Base-by-base conservation (phyloP, 2,888 invertebrate species). In the Disparrhopalites patrizii region DNA sequence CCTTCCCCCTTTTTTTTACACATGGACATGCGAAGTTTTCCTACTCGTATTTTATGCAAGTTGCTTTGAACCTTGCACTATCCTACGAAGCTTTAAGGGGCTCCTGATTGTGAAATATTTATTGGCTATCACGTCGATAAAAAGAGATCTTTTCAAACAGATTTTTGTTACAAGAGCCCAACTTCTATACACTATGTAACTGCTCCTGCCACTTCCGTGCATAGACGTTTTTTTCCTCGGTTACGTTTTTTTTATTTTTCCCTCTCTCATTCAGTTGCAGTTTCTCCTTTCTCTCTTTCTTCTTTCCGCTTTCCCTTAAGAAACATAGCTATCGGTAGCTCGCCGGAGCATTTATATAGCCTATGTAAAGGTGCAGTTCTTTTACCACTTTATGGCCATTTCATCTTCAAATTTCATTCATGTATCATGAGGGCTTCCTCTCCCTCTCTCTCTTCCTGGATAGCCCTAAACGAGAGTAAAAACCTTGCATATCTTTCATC, bases 81-180 rank as follows among this genome's bases (percentile, higher is more conserved):
- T 51, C 61, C 30, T 54, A 63, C 64, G 58, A 61, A 65, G 70
- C 66, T 68, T 68, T 72, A 70, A 69, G 69, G n/a, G 72, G 67
- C 71, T 71, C 67, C 69, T 74, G 75, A 75, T 75, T 75, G 68
- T 73, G 73, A 75, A 75, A 75, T 75, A 73, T 73, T 75, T 75
- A 75, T 75, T 72, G 75, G 70, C 70, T 71, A 73, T 73, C 73
- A 70, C 62, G 65, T 60, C 69, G 71, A 73, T 63, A 73, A 73
- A 73, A 74, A 71, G 70, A 70, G 70, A 72, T 70, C 70, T 70
- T 71, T 67, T 61, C 55, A 62, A 66, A 61, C 68, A 66, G 65
- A 67, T 66, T 69, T 54, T 63, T 67, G n/a, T n/a, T n/a, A n/a
- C n/a, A n/a, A n/a, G n/a, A n/a, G n/a, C n/a, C 27, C 56, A 50